Evolutionary conservation across 2,113 vertebrate genomes (phyloP).

Genomic region (Gnathonemus longibarbis): DNA sequence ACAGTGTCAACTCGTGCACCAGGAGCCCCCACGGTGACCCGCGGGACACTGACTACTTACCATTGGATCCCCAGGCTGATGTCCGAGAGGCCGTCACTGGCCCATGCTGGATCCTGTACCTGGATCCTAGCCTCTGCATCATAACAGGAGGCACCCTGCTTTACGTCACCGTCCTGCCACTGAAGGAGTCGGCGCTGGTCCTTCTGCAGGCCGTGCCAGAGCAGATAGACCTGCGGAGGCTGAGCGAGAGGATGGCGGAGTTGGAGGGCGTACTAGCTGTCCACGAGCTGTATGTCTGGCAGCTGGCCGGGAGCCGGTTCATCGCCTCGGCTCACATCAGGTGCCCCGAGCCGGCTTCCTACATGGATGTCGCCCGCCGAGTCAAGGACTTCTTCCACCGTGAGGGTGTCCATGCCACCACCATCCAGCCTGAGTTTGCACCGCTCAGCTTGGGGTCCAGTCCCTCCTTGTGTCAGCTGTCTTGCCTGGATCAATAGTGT

Average conservation of each 20-base stretch:
- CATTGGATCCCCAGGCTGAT: slow-evolving; percentile 20
- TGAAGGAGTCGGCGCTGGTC: slow-evolving; percentile 79
- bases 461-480: slow-evolving; percentile 62
- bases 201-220: slow-evolving; percentile 80
- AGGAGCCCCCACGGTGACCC: slow-evolving; percentile 56
- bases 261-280: slow-evolving; percentile 75
- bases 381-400: slow-evolving; percentile 78
- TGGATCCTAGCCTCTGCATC: slow-evolving; percentile 75
- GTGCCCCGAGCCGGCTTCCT: slow-evolving; percentile 69
- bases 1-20: slow-evolving; percentile 65
- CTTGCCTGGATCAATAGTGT: slow-evolving; percentile 70
- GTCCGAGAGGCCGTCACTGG: slow-evolving; percentile 47
- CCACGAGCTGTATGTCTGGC: slow-evolving; percentile 79
- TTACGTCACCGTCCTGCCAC: slow-evolving; percentile 74
- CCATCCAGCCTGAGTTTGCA: slow-evolving; percentile 77
- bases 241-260: slow-evolving; percentile 64
- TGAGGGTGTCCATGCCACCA: slow-evolving; percentile 77
- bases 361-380: slow-evolving; percentile 78
- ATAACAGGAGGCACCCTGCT: slow-evolving; percentile 76
- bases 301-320: slow-evolving; percentile 74
- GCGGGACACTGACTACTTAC: slow-evolving; percentile 48
- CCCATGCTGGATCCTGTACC: slow-evolving; percentile 80
- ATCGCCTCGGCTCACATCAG: slow-evolving; percentile 82
- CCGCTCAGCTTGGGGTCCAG: slow-evolving; percentile 56
- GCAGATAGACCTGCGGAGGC: slow-evolving; percentile 70